phyloP scores from a whole-genome alignment of 2,113 vertebrate genomes.

The Chionodraco myersi region DNA sequence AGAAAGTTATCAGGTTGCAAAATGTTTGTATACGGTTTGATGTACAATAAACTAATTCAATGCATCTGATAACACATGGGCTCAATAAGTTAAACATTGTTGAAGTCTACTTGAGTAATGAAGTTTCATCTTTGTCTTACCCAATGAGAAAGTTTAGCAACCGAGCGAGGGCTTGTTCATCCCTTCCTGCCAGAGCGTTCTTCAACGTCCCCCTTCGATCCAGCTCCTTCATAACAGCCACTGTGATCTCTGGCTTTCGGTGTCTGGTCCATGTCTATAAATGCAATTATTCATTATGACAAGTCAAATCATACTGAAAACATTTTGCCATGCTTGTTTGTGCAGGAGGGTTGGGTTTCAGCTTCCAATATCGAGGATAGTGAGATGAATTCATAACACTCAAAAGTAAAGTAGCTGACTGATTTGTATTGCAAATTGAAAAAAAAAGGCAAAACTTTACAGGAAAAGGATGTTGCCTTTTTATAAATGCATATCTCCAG shows the following conservation, averaged over 20 bases:
- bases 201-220: slow-evolving; percentile 93
- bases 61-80: no score
- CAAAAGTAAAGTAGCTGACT: neutral
- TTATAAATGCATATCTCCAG: slow-evolving; percentile 83
- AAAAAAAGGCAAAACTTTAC: neutral
- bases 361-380: neutral
- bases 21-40: neutral
- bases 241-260: slow-evolving; percentile 89
- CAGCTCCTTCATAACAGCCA: slow-evolving; percentile 94
- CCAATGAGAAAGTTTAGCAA: slow-evolving; percentile 92
- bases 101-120: neutral
- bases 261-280: slow-evolving; percentile 81
- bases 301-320: no score
- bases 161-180: slow-evolving; percentile 87
- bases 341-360: neutral
- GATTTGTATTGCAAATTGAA: neutral
- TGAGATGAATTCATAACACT: neutral
- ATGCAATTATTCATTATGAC: neutral
- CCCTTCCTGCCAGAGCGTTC: slow-evolving; percentile 94
- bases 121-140: slow-evolving; percentile 75
- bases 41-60: neutral
- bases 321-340: neutral
- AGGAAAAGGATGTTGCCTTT: neutral
- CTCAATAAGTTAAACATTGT: neutral
- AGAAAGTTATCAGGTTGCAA: neutral